These are phyloP conservation scores for Delichon dasypus DNA, from an alignment of 2,797 vertebrate species.

Conservation along the genomic window DNA sequence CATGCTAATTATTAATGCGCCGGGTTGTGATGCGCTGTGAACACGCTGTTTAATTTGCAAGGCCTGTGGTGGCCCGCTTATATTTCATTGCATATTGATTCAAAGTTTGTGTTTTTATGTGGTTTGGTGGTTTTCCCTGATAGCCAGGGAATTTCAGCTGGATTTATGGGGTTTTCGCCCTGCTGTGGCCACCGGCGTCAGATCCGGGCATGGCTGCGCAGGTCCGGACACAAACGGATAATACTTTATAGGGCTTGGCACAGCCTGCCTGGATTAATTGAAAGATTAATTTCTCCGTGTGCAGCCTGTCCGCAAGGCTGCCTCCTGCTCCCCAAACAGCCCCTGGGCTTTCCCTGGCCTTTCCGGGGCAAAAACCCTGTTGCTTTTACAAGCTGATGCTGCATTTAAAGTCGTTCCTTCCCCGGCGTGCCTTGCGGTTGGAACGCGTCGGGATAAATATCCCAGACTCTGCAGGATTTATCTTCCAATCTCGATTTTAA, in stretches of 20 bases:
- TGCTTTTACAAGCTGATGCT: neutral
- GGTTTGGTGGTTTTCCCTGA: neutral
- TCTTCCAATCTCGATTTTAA: constrained; percentile 55
- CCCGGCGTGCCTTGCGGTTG: neutral
- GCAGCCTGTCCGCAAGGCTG: neutral
- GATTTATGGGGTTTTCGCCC: neutral
- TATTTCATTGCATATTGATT: neutral
- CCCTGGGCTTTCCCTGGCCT: neutral
- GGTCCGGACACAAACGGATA: neutral
- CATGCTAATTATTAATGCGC: constrained; percentile 72
- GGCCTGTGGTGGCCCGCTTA: constrained; percentile 50
- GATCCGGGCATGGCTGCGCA: accelerated
- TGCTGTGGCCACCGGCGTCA: accelerated
- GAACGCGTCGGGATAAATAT: neutral
- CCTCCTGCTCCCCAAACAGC: constrained; percentile 10
- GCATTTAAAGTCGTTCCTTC: neutral
- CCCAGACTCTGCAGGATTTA: constrained; percentile 5
- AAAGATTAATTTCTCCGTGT: neutral
- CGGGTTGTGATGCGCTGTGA: neutral
- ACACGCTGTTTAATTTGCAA: constrained; percentile 48
- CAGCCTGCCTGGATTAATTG: neutral
- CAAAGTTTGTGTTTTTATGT: neutral
- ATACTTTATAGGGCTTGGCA: neutral
- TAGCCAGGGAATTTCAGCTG: neutral
- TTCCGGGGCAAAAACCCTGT: neutral